These are phyloP conservation scores for Dioctria linearis DNA, from an alignment of 2,888 invertebrate genomes.

Conservation along the genomic window DNA sequence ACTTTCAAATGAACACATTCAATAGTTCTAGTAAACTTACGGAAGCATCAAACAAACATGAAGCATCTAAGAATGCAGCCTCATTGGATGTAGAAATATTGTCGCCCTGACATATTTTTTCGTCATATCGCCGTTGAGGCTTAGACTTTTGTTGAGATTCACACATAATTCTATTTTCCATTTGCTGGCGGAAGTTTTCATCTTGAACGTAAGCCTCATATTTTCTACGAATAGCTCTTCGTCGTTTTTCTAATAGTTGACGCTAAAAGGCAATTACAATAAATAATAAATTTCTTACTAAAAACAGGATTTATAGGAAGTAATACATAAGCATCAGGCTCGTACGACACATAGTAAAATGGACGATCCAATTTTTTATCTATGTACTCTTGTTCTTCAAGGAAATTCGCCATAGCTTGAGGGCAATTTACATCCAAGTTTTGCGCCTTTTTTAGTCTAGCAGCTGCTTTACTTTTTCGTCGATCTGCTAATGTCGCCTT, in stretches of 20 bases:
- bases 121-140: too few species aligned
- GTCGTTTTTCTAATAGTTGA: slow-evolving; percentile 42
- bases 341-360: slow-evolving; percentile 43
- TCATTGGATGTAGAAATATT: too few species aligned
- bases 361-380: slow-evolving; percentile 56
- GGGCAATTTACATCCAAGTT: slow-evolving; percentile 20
- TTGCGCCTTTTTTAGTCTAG: slow-evolving; percentile 7
- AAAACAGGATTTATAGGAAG: not conserved
- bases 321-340: slow-evolving; percentile 46
- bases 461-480: slow-evolving; percentile 27
- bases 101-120: too few species aligned
- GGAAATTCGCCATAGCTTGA: not conserved
- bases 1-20: too few species aligned
- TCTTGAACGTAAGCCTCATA: slow-evolving; percentile 39
- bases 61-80: too few species aligned
- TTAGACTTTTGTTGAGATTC: too few species aligned
- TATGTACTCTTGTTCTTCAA: slow-evolving; percentile 23
- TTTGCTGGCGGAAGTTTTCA: slow-evolving; percentile 16
- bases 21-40: too few species aligned
- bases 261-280: slow-evolving; percentile 24
- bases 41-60: too few species aligned
- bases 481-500: slow-evolving; percentile 3
- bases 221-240: slow-evolving; percentile 49
- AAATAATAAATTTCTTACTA: not conserved
- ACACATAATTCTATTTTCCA: too few species aligned